These are phyloP conservation scores for Gallinago jamesoni DNA, from an alignment of 2,113 vertebrate genomes.

Conservation along the genomic window DNA sequence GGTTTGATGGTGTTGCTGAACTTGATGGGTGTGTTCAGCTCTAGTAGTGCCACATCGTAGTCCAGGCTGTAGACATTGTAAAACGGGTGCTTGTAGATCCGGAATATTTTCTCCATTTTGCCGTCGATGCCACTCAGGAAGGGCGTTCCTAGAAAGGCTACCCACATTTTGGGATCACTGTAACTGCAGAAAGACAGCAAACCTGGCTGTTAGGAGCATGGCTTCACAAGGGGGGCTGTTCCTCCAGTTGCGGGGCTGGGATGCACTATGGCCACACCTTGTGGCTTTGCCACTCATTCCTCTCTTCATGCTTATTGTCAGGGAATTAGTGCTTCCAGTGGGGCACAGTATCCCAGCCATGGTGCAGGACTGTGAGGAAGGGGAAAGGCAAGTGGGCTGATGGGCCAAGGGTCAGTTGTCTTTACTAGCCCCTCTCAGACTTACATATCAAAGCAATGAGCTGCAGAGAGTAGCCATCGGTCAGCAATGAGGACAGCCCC, in stretches of 20 bases:
- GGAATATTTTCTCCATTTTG: constrained; percentile 82
- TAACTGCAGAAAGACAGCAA: constrained; percentile 69
- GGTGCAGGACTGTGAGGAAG: rapidly evolving
- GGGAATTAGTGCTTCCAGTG: not conserved
- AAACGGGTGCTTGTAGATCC: constrained; percentile 84
- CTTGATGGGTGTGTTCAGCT: constrained; percentile 77
- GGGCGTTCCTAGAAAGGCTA: constrained; percentile 87
- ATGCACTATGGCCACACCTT: not conserved
- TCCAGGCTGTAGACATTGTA: constrained; percentile 91
- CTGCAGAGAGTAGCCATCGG: constrained; percentile 91
- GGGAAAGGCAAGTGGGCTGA: not conserved
- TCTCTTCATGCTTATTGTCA: not conserved
- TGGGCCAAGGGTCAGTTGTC: not conserved
- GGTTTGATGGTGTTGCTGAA: constrained; percentile 83
- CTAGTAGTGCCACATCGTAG: constrained; percentile 88
- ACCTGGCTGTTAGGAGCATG: not conserved
- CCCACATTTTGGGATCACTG: constrained; percentile 83
- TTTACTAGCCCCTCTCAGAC: not conserved
- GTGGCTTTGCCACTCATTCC: not conserved
- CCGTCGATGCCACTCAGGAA: constrained; percentile 80
- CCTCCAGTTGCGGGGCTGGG: not conserved
- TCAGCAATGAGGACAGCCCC: constrained; percentile 89
- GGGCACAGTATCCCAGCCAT: not conserved
- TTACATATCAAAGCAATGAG: constrained; percentile 91
- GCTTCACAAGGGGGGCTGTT: not conserved